These are phyloP conservation scores for Clarias gariepinus DNA, from an alignment of 2,113 vertebrate species.

Conservation along the genomic window DNA sequence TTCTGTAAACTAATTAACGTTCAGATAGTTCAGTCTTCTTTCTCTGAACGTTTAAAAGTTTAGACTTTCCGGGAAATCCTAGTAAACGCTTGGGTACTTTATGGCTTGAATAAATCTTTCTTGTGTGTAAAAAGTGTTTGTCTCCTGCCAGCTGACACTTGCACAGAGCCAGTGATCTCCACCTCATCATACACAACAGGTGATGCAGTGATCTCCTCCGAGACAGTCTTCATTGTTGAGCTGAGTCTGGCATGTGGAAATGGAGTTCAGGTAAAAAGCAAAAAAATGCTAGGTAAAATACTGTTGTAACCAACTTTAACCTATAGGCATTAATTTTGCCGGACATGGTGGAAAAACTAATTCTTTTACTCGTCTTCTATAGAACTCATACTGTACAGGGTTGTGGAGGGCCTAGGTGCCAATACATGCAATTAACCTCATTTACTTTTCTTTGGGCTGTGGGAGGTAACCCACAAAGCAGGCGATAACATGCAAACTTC, in stretches of 20 bases:
- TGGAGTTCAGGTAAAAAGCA: conserved; percentile 81
- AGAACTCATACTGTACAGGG: no score
- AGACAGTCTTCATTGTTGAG: conserved; percentile 91
- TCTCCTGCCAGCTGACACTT: conserved; percentile 79
- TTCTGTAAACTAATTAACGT: background rate
- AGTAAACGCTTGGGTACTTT: background rate
- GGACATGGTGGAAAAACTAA: background rate
- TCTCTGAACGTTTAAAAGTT: background rate
- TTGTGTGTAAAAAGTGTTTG: background rate
- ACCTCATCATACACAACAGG: conserved; percentile 90
- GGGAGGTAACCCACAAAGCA: no score
- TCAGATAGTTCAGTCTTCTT: no score
- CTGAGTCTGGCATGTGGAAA: conserved; percentile 86
- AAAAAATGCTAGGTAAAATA: background rate
- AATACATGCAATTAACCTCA: no score
- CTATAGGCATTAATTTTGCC: no score
- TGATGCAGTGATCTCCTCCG: conserved; percentile 87
- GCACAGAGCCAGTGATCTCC: conserved; percentile 83
- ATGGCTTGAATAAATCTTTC: background rate
- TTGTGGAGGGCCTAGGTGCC: no score
- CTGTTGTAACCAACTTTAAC: background rate
- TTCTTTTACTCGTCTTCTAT: no score
- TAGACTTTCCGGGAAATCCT: background rate
- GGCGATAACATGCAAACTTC: no score
- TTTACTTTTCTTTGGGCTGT: no score